Percentiles rank a stretch among this genome's conserved stretches.
phyloP scores from a whole-genome alignment of 2,888 invertebrate genomes.

The Sussaba pulchella region DNA sequence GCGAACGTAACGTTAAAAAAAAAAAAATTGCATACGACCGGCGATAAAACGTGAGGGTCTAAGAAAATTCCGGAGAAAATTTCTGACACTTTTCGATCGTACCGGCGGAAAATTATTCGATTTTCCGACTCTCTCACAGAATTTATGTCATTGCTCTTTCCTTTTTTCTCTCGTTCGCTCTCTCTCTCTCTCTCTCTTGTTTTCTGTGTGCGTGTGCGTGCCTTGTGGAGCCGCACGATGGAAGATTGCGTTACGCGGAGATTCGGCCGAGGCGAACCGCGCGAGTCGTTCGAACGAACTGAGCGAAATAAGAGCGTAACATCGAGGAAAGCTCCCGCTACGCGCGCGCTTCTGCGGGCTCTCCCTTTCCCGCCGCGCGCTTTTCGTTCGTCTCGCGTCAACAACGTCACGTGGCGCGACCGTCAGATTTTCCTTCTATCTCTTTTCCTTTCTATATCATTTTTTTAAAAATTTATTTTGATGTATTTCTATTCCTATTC shows the following conservation, averaged over 20 bases:
- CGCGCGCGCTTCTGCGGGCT: conserved; percentile 35
- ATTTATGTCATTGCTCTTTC: neutral
- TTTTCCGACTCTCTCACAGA: no score
- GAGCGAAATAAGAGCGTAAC: conserved; percentile 49
- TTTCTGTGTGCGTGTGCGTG: neutral
- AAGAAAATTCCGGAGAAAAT: neutral
- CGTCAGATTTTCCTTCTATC: conserved; percentile 40
- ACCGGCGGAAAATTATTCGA: no score
- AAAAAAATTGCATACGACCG: conserved; percentile 14
- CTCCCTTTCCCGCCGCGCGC: conserved; percentile 45
- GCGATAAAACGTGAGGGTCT: neutral
- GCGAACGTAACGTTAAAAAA: neutral
- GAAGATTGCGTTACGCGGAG: conserved; percentile 35
- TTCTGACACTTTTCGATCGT: neutral
- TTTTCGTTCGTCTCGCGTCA: conserved; percentile 46
- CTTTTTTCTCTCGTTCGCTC: neutral
- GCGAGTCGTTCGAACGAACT: conserved; percentile 65
- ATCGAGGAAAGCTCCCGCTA: conserved; percentile 57
- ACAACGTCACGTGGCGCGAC: conserved; percentile 47
- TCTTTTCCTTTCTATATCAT: no score
- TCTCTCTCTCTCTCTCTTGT: neutral
- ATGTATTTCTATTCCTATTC: no score
- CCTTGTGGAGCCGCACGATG: conserved; percentile 2
- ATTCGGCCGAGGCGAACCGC: conserved; percentile 60
- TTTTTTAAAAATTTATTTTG: no score